These are phyloP conservation scores for Netelia melanura DNA, from an alignment of 2,888 invertebrate species.

Conservation along the genomic window DNA sequence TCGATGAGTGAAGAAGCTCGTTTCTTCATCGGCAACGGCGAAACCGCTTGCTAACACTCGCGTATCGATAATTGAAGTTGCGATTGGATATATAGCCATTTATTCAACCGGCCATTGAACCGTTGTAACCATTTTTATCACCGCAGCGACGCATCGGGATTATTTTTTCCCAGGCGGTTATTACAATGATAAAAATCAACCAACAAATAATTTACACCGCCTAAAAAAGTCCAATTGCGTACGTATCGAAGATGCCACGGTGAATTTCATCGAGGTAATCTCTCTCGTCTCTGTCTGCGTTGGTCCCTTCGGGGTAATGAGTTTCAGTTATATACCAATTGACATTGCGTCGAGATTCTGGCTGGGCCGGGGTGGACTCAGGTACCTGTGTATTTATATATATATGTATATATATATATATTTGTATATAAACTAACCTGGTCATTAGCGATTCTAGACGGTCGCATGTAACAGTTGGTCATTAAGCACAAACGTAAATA, in stretches of 20 bases:
- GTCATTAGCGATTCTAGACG: conserved; percentile 80
- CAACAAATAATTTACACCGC: background rate
- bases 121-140: background rate
- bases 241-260: background rate
- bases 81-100: conserved; percentile 53
- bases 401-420: background rate
- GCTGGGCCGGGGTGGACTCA: background rate
- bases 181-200: background rate
- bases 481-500: conserved; percentile 78
- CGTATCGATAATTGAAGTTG: conserved; percentile 70
- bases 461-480: conserved; percentile 71
- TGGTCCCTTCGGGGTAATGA: conserved; percentile 71
- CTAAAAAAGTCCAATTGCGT: background rate
- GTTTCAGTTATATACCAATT: conserved; percentile 53
- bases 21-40: conserved; percentile 63
- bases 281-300: conserved; percentile 70
- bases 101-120: conserved; percentile 45
- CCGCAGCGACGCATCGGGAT: background rate
- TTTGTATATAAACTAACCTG: conserved; percentile 33
- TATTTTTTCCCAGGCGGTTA: background rate
- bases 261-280: conserved; percentile 34
- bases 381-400: background rate
- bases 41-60: conserved; percentile 47
- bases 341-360: conserved; percentile 2
- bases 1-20: conserved; percentile 67